These are phyloP conservation scores for Galleria mellonella DNA, from an alignment of 1,140 invertebrate genomes.

Conservation along the genomic window DNA sequence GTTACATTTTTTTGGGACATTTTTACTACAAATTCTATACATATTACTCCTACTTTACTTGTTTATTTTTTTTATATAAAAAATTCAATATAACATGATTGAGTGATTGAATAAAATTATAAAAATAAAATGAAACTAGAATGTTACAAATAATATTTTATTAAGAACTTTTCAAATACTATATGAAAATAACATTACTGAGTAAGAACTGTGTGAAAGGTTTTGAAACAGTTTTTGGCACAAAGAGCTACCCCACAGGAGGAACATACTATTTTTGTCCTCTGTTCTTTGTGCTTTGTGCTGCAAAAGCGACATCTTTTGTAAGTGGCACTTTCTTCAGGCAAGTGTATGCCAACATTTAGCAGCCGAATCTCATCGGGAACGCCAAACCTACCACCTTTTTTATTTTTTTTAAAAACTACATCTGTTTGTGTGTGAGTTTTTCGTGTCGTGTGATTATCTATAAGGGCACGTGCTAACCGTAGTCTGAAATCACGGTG, in stretches of 20 bases:
- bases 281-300: conserved; percentile 2
- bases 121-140: conserved; percentile 1
- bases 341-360: background rate
- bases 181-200: too few relatives aligned
- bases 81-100: conserved; percentile 13
- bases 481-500: conserved; percentile 28
- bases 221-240: background rate
- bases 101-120: conserved; percentile 16
- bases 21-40: conserved; percentile 25
- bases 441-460: too few relatives aligned
- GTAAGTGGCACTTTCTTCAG: conserved; percentile 2
- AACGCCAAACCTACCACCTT: conserved; percentile 9
- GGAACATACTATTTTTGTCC: conserved; percentile 6
- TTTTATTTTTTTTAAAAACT: conserved; percentile 4
- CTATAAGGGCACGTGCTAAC: conserved; percentile 1
- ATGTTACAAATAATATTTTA: too few relatives aligned
- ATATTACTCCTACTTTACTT: conserved; percentile 22
- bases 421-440: background rate
- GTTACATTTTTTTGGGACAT: conserved; percentile 10
- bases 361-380: conserved; percentile 12
- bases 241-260: conserved; percentile 2
- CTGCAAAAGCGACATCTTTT: conserved; percentile 12
- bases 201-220: background rate
- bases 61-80: conserved; percentile 14
- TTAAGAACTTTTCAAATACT: too few relatives aligned